Evolutionary conservation across 2,888 invertebrate species (phyloP), one percentile per base, ranked within the genome.

Genomic region (Lochmaea crataegi): DNA sequence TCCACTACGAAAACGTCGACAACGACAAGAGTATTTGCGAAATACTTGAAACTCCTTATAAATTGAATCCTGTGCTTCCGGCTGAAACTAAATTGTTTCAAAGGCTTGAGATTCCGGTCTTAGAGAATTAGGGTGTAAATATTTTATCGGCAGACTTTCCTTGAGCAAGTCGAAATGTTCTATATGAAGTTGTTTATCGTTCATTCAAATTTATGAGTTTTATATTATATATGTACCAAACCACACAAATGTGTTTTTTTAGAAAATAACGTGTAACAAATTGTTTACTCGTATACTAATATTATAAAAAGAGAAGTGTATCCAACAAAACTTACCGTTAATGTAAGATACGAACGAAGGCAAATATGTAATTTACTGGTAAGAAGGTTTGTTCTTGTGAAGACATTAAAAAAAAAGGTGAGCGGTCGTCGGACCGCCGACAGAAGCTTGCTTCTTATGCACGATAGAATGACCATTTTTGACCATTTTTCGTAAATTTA

Each of bases 41-140:
- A 67, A 67, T 67, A 67, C 67, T 67, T 42, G 41, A 58, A 67
- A 67, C 58, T 57, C 45, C 57, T 42, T 67, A 67, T 57, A 58
- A 57, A 67, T 67, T 67, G 41, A 67, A 67, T 58, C 57, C 56
- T 53, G 38, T 10, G 51, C 53, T 53, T 65, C 38, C 18, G 65
- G n/a, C 38, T 16, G n/a, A 38, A 65, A 53, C 18, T 11, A 38
- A 65, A 53, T 65, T 51, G 38, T 65, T 65, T 26, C 3, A 26
- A 38, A 38, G 2, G 12, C 61, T 42, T 63, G 14, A 41, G 6
- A 63, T 18, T 16, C 18, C n/a, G 18, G 26, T 14, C 10, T 63
- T 12, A 16, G 42, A 63, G 42, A 42, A 63, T 42, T 63, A 63
- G 6, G 42, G 42, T 18, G 42, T 63, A 16, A 63, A 63, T 63